Evolutionary conservation across 2,888 invertebrate species (phyloP).

Genomic region (Drosophila nr. perissopoda): DNA sequence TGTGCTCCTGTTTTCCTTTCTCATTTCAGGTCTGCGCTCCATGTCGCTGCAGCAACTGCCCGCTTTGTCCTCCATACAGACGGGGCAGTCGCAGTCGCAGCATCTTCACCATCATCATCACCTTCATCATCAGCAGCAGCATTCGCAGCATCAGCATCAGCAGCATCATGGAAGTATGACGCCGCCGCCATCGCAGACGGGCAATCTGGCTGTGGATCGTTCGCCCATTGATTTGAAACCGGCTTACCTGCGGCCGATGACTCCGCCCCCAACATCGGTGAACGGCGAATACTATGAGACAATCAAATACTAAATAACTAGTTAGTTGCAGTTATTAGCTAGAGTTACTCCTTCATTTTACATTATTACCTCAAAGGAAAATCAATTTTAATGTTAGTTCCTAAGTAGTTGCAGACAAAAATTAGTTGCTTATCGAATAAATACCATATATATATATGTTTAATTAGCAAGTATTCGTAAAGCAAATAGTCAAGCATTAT

Average conservation of each 20-base stretch:
- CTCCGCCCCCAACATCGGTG: slow-evolving; percentile 77
- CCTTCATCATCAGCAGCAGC: slow-evolving; percentile 18
- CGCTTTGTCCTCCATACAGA: slow-evolving; percentile 59
- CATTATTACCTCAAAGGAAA: slow-evolving; percentile 78
- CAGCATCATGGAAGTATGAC: slow-evolving; percentile 73
- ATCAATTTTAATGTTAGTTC: slow-evolving; percentile 47
- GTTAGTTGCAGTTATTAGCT: not conserved
- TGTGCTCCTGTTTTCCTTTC: slow-evolving; percentile 14
- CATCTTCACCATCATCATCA: slow-evolving; percentile 62
- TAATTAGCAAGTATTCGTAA: slow-evolving; percentile 38
- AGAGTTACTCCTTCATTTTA: slow-evolving; percentile 16
- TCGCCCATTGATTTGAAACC: slow-evolving; percentile 83
- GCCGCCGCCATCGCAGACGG: slow-evolving; percentile 75
- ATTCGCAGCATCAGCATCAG: slow-evolving; percentile 48
- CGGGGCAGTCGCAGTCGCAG: slow-evolving; percentile 49
- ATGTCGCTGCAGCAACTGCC: slow-evolving; percentile 82
- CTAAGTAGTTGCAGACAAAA: slow-evolving; percentile 62
- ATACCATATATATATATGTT: slow-evolving; percentile 7
- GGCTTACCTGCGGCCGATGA: slow-evolving; percentile 80
- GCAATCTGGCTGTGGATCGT: slow-evolving; percentile 65
- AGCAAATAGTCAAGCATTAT: slow-evolving; percentile 21
- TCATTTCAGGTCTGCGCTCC: slow-evolving; percentile 80
- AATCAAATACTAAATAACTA: slow-evolving; percentile 80
- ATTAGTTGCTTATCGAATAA: slow-evolving; percentile 54
- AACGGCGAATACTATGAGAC: slow-evolving; percentile 77